phyloP scores from a whole-genome alignment of 1,140 invertebrate species.

The Holcopasites calliopsidis region DNA sequence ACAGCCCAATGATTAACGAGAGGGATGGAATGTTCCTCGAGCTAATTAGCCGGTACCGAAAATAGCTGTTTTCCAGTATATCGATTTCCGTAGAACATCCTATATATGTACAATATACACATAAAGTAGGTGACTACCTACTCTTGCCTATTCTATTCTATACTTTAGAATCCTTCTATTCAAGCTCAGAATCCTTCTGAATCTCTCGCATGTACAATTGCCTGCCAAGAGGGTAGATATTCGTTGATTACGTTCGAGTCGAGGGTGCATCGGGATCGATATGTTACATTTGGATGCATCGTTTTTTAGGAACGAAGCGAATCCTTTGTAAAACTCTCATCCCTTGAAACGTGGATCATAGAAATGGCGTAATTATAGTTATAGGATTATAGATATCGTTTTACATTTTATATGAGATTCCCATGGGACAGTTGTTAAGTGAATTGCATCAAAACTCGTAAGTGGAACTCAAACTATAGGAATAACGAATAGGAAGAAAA shows the following conservation, averaged over 20 bases:
- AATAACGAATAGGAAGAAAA: background rate
- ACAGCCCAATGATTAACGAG: background rate
- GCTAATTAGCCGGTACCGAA: constrained; percentile 12
- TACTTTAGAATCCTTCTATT: constrained; percentile 49
- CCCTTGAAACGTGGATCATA: no score
- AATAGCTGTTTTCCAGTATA: constrained; percentile 35
- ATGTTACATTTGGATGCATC: constrained; percentile 35
- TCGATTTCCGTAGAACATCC: constrained; percentile 60
- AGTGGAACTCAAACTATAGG: background rate
- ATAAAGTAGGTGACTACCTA: constrained; percentile 47
- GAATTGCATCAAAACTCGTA: constrained; percentile 23
- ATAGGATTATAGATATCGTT: no score
- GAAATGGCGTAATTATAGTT: no score
- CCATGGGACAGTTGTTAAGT: constrained; percentile 20
- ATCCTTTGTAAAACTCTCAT: background rate
- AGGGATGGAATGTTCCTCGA: background rate
- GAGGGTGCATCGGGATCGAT: constrained; percentile 32
- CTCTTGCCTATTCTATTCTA: constrained; percentile 49
- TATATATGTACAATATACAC: constrained; percentile 40
- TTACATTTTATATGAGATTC: no score
- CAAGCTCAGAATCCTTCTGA: constrained; percentile 43
- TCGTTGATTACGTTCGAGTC: constrained; percentile 24
- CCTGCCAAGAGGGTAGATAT: constrained; percentile 54
- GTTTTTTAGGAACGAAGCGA: background rate
- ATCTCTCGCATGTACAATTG: constrained; percentile 57